Evolutionary conservation across 1,140 invertebrate species (phyloP).

Genomic region (Potamilus streckersoni): DNA sequence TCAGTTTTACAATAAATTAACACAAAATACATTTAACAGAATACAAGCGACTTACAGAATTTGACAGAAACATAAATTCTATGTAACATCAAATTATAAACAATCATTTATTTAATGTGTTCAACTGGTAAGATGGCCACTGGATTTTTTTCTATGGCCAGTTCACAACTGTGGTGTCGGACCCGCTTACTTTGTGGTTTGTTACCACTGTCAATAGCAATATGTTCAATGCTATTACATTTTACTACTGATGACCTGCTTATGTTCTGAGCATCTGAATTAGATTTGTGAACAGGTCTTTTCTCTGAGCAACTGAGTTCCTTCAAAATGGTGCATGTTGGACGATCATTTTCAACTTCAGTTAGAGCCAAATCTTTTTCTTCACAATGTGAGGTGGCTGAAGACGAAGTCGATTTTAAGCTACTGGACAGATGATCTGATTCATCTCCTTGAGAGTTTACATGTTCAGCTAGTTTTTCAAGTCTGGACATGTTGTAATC

Average conservation of each 20-base stretch:
- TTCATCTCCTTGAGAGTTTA: slow-evolving; percentile 13
- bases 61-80: too few species aligned
- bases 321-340: slow-evolving; percentile 21
- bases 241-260: slow-evolving; percentile 15
- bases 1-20: too few species aligned
- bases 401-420: slow-evolving; percentile 6
- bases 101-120: too few species aligned
- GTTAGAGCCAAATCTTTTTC: slow-evolving; percentile 40
- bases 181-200: slow-evolving; percentile 33
- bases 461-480: slow-evolving; percentile 5
- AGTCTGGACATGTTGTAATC: slow-evolving; percentile 7
- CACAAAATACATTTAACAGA: too few species aligned
- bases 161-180: slow-evolving; percentile 53
- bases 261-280: slow-evolving; percentile 2
- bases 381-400: slow-evolving; percentile 25
- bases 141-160: slow-evolving; percentile 41
- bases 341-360: slow-evolving; percentile 55
- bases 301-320: slow-evolving; percentile 16
- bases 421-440: slow-evolving; percentile 12
- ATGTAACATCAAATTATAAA: too few species aligned
- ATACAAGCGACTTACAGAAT: too few species aligned
- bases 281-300: not conserved
- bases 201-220: slow-evolving; percentile 27
- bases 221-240: slow-evolving; percentile 1
- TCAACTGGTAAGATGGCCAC: too few species aligned